Evolutionary conservation across 2,797 vertebrate species (phyloP).

Genomic region (Chelidonichthys spinosus): DNA sequence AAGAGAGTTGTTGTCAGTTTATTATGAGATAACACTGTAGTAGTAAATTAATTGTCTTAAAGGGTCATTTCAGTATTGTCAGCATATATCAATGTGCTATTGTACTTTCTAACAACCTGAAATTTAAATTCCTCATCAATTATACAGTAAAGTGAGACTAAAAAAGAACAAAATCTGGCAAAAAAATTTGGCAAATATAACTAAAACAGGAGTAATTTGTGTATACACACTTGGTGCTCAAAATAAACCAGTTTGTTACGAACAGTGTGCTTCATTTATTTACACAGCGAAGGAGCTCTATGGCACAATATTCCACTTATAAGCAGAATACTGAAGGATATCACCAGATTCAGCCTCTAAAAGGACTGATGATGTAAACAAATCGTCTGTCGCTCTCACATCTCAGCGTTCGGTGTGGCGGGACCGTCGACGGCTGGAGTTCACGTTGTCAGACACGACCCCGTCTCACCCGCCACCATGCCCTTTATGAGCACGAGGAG

Average conservation of each 20-base stretch:
- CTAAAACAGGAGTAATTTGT: neutral
- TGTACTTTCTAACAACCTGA: neutral
- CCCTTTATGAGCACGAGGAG: constrained; percentile 47
- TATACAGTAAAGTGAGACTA: neutral
- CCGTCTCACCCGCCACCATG: constrained; percentile 44
- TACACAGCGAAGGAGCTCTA: neutral
- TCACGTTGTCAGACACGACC: constrained; percentile 52
- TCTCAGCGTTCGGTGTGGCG: constrained; percentile 19
- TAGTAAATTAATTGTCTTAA: neutral
- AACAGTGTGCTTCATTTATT: neutral
- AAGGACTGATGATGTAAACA: neutral
- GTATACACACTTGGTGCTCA: neutral
- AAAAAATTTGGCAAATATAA: neutral
- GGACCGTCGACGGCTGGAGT: constrained; percentile 32
- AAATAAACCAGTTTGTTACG: neutral
- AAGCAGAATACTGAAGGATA: neutral
- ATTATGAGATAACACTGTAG: too few relatives aligned
- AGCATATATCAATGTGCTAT: neutral
- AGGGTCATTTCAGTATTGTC: neutral
- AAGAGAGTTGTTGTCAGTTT: neutral
- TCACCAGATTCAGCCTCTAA: neutral
- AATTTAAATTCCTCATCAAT: neutral
- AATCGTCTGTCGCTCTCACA: neutral
- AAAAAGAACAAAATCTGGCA: neutral
- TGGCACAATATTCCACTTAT: neutral